Conservation (phyloP, 2,797 vertebrate genomes). For the Characodon lateralis region DNA sequence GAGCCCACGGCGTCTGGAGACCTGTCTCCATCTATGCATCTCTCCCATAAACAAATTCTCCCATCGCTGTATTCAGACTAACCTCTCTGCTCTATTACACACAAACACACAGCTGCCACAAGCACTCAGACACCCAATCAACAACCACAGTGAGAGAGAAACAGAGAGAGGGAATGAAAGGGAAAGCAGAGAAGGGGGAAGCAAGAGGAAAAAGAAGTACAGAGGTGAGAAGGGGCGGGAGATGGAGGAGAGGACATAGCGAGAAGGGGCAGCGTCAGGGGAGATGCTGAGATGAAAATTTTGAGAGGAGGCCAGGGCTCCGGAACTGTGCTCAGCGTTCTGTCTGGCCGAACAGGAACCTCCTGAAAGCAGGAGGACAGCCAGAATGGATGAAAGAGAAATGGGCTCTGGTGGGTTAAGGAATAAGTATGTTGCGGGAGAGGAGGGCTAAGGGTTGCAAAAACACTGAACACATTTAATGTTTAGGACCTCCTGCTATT, state of each 20-base stretch:
- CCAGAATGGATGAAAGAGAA: constrained; percentile 62
- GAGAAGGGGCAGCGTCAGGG: constrained; percentile 58
- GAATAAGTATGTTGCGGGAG: constrained; percentile 42
- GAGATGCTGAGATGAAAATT: constrained; percentile 71
- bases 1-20: constrained; percentile 87
- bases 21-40: constrained; percentile 96
- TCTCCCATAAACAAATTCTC: constrained; percentile 99
- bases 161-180: constrained; percentile 77
- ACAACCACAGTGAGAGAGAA: constrained; percentile 90
- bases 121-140: constrained; percentile 99
- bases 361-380: constrained; percentile 57
- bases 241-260: constrained; percentile 64
- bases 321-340: constrained; percentile 84
- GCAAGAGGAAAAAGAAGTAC: constrained; percentile 40
- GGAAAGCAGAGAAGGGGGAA: constrained; percentile 34
- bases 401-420: constrained; percentile 56
- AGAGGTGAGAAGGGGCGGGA: constrained; percentile 50
- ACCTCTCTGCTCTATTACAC: constrained; percentile 99
- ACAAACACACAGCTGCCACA: constrained; percentile 99
- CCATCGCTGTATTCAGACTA: constrained; percentile 98
- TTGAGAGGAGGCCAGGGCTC: constrained; percentile 65
- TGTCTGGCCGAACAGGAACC: constrained; percentile 87
- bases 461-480: constrained; percentile 53
- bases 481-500: constrained; percentile 62
- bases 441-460: constrained; percentile 43